Base-by-base conservation (phyloP, 2,797 vertebrate genomes). In the Synaphobranchus kaupii region DNA sequence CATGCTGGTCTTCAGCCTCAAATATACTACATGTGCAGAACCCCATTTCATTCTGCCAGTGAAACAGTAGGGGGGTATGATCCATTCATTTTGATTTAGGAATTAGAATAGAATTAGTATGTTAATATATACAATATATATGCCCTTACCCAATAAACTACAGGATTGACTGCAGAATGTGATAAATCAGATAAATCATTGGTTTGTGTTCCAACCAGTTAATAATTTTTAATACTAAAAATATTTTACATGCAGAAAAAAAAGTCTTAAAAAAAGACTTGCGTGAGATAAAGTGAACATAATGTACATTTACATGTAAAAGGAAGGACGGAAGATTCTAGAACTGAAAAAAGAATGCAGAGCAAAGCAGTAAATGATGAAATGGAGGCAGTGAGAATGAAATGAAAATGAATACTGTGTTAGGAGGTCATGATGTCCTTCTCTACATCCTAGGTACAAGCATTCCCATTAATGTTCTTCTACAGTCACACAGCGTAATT, bases 21-120 rank as follows among this genome's bases (percentile, higher is more conserved):
- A 88, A 83, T 83, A 85, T 84, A 85, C 86, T 50, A 86, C 85
- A 78, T 85, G 85, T 86, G 85, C 85, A 63, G 4, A 90, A 84
- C 89, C 80, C 85, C 87, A 84, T 84, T 66, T 81, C 22, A 73
- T 58, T 86, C 58, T 76, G 25, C 39, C 9, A 52, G 52, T 52
- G 9, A 52, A 52, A 52, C 9, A 52, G 52, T 52, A 52, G 10
- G 52, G 52, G 52, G 39, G 10, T 9, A 52, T 13, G 13, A 52
- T 52, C 52, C 13, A 52, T 52, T 52, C 52, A 52, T 52, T 52
- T 52, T 52, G 52, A 52, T 52, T 52, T 10, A 10, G 9, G 13
- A 52, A 52, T 52, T 52, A 52, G 52, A 13, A 63, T 63, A 3
- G 2, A 63, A 63, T 20, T 5, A 25, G 2, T 0, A 20, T 63